phyloP scores from a whole-genome alignment of 2,888 invertebrate genomes.

The Chalcis sispes region DNA sequence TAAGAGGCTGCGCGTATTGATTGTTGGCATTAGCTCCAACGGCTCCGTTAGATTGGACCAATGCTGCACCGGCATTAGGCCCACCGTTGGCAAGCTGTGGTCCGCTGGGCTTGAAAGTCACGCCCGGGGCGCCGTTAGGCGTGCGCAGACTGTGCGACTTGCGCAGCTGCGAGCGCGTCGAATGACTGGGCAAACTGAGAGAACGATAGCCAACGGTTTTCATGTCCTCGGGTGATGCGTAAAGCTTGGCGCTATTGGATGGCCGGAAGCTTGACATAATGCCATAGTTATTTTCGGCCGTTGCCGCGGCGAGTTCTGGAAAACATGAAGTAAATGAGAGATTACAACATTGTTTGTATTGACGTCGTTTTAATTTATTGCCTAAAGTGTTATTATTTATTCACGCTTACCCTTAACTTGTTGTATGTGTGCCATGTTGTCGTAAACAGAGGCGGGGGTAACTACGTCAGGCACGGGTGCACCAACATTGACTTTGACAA shows the following conservation, averaged over 20 bases:
- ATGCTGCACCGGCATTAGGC: conserved; percentile 49
- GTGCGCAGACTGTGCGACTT: conserved; percentile 81
- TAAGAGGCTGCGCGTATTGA: conserved; percentile 80
- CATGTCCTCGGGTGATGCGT: conserved; percentile 92
- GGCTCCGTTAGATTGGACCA: not conserved
- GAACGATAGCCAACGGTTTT: conserved; percentile 84
- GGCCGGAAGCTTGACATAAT: conserved; percentile 94
- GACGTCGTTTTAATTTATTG: no score
- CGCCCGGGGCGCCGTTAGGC: conserved; percentile 66
- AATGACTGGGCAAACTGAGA: conserved; percentile 78
- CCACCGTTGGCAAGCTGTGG: conserved; percentile 60
- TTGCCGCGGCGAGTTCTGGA: conserved; percentile 74
- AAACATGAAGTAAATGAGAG: no score
- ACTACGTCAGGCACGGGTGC: conserved; percentile 71
- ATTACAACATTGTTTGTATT: no score
- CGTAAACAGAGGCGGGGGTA: conserved; percentile 73
- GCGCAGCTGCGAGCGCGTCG: conserved; percentile 79
- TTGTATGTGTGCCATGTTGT: conserved; percentile 75
- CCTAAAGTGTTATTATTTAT: no score
- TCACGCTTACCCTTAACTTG: conserved; percentile 76
- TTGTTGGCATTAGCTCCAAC: conserved; percentile 72
- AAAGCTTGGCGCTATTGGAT: conserved; percentile 88
- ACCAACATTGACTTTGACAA: conserved; percentile 82
- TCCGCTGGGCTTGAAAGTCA: conserved; percentile 74
- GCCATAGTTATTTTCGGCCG: conserved; percentile 76